phyloP scores from a whole-genome alignment of 30 jellyfish, hydroid and myxozoan species.

The Morbakka virulenta region DNA sequence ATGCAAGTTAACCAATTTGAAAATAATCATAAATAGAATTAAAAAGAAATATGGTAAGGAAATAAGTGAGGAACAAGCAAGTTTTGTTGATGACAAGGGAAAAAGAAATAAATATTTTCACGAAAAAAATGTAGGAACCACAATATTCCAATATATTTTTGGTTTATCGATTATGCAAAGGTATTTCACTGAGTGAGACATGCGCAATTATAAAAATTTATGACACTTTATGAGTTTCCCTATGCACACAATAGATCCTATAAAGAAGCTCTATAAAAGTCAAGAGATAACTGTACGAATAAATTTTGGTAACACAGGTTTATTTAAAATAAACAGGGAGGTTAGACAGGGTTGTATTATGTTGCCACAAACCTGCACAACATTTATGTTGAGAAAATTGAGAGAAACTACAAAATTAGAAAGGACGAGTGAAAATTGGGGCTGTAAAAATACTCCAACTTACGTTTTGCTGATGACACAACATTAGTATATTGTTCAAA shows the following conservation, averaged over 20 bases:
- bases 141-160: too few species aligned
- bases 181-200: constrained; percentile 26
- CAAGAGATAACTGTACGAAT: constrained; percentile 25
- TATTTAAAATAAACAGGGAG: constrained; percentile 4
- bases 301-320: constrained; percentile 7
- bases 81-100: constrained; percentile 14
- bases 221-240: constrained; percentile 27
- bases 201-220: constrained; percentile 3
- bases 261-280: constrained; percentile 15
- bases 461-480: constrained; percentile 25
- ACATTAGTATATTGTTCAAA: background rate
- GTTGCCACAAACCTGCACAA: constrained; percentile 14
- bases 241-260: constrained; percentile 3
- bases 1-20: constrained; percentile 14
- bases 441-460: background rate
- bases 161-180: constrained; percentile 20
- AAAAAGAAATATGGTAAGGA: background rate
- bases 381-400: constrained; percentile 11
- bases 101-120: constrained; percentile 12
- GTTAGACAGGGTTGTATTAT: constrained; percentile 28
- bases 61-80: constrained; percentile 26
- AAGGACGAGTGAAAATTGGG: constrained; percentile 18
- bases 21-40: constrained; percentile 15
- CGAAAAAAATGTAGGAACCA: too few species aligned
- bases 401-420: background rate